Percentiles rank a stretch among this genome's conserved stretches.
phyloP scores from a whole-genome alignment of 37 sponge, comb jelly and placozoan species.

The Beroe ovata region DNA sequence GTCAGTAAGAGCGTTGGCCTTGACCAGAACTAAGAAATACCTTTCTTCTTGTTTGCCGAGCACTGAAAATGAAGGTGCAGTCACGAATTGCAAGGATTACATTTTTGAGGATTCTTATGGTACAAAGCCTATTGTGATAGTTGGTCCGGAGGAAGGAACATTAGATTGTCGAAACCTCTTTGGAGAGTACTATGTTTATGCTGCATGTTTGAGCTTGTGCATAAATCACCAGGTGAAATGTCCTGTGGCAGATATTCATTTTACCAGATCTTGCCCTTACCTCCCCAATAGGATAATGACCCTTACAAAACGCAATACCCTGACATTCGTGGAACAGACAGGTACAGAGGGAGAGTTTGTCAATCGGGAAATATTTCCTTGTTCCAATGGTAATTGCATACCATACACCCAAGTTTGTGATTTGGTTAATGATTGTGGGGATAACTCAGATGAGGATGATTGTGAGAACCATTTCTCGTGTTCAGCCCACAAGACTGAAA shows the following conservation, averaged over 20 bases:
- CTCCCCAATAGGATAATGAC: conserved; percentile 8
- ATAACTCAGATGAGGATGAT: conserved; percentile 12
- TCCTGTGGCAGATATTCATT: conserved; percentile 1
- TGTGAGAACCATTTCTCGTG: conserved; percentile 34
- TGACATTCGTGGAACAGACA: conserved; percentile 16
- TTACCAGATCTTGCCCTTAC: not conserved
- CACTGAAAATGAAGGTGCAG: not conserved
- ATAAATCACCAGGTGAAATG: not conserved
- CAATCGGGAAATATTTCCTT: conserved; percentile 10
- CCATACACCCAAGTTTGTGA: conserved; percentile 42
- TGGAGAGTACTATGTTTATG: conserved; percentile 50
- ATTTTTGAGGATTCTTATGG: conserved; percentile 15
- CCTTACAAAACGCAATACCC: conserved; percentile 1
- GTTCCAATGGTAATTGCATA: conserved; percentile 35
- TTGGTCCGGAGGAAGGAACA: not conserved
- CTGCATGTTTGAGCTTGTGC: conserved; percentile 45
- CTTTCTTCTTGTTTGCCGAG: not conserved
- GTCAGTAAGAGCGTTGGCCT: not conserved
- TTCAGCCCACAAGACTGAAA: not conserved
- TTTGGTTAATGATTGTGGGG: conserved; percentile 37
- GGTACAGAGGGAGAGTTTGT: not conserved
- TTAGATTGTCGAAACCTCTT: not conserved
- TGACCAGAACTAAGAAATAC: not conserved
- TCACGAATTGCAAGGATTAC: conserved; percentile 1
- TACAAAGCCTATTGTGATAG: not conserved